Evolutionary conservation across 2,113 vertebrate genomes (phyloP).

Genomic region (Notarius quadriscutis): DNA sequence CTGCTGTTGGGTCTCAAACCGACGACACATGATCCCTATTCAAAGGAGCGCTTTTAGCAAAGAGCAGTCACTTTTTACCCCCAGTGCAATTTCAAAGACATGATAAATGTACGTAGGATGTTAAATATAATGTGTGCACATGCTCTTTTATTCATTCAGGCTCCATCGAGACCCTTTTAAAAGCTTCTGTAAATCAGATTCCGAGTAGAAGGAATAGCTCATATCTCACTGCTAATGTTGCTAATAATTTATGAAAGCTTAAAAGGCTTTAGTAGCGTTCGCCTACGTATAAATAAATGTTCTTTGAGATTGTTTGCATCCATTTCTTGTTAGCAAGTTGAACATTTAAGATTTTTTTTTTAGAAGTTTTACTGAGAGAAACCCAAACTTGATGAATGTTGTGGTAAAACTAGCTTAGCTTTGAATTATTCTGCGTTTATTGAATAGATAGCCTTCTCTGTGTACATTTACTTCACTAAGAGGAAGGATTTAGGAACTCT

Average conservation of each 20-base stretch:
- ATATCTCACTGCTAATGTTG: background rate
- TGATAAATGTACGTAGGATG: conserved; percentile 16
- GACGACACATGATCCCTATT: conserved; percentile 30
- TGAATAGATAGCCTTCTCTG: background rate
- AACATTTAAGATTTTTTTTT: background rate
- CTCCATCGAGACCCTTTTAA: background rate
- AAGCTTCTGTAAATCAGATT: conserved; percentile 10
- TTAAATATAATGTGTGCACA: background rate
- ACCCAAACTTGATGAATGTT: background rate
- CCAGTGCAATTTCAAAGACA: conserved; percentile 1
- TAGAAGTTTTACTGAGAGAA: background rate
- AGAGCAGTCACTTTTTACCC: conserved; percentile 19
- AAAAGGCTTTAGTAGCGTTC: background rate
- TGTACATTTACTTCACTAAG: background rate
- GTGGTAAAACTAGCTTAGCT: background rate
- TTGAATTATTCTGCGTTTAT: background rate
- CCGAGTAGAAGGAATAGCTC: background rate
- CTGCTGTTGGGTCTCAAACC: conserved; percentile 32
- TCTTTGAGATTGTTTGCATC: background rate
- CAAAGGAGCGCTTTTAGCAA: conserved; percentile 17
- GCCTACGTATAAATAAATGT: background rate
- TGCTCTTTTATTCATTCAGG: background rate
- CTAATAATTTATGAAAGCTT: background rate
- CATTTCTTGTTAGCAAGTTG: background rate
- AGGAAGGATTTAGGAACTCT: background rate